Percentiles rank a stretch among this genome's conserved stretches.
Evolutionary conservation across 2,888 invertebrate species (phyloP).

Genomic region (Lasioglossum lativentre): DNA sequence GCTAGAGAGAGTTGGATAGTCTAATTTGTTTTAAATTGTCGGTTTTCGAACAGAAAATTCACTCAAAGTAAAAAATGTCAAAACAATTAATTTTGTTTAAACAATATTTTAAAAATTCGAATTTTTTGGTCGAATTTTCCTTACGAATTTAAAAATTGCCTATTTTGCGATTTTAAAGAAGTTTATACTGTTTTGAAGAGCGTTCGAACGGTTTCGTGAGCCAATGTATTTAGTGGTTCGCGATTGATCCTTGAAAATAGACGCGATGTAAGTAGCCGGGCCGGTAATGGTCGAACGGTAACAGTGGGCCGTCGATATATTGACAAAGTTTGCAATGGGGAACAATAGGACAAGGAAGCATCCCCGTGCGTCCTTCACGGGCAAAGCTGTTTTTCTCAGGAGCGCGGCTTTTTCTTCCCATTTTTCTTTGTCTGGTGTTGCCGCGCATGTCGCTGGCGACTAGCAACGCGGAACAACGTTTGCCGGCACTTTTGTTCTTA

Average conservation of each 20-base stretch:
- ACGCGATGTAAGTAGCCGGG: slow-evolving; percentile 49
- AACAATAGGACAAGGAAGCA: slow-evolving; percentile 21
- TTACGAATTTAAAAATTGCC: too few relatives aligned
- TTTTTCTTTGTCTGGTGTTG: slow-evolving; percentile 17
- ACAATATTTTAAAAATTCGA: too few relatives aligned
- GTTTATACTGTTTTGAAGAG: not conserved
- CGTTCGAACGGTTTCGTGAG: slow-evolving; percentile 19
- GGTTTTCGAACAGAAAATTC: too few relatives aligned
- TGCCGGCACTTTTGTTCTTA: not conserved
- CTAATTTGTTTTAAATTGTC: too few relatives aligned
- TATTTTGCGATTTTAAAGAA: not conserved
- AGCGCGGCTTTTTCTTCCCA: slow-evolving; percentile 6
- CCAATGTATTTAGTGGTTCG: not conserved
- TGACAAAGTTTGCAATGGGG: slow-evolving; percentile 72
- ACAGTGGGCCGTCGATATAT: slow-evolving; percentile 76
- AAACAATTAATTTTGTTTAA: too few relatives aligned
- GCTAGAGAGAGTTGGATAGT: too few relatives aligned
- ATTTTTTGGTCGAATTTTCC: too few relatives aligned
- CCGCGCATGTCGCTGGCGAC: not conserved
- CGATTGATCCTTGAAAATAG: slow-evolving; percentile 48
- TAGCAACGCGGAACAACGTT: not conserved
- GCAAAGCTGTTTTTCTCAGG: slow-evolving; percentile 19
- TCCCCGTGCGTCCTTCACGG: slow-evolving; percentile 19
- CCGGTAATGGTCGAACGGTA: slow-evolving; percentile 60
- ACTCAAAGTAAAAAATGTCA: too few relatives aligned